Evolutionary conservation across 2,888 invertebrate species (phyloP).

Genomic region (Fabriciana adippe): DNA sequence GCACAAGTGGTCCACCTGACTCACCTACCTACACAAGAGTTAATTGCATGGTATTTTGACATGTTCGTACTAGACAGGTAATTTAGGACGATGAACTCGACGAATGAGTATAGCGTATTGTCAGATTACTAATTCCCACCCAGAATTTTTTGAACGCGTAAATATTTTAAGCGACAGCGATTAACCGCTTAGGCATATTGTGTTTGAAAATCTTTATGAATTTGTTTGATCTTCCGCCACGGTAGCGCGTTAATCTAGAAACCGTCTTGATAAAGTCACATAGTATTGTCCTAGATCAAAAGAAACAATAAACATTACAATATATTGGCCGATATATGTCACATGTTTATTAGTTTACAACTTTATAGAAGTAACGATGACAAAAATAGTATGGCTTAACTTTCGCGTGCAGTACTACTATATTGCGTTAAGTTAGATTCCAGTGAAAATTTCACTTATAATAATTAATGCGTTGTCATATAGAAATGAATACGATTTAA

Average conservation of each 20-base stretch:
- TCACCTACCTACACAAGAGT: constrained; percentile 57
- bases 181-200: constrained; percentile 53
- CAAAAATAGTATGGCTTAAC: constrained; percentile 56
- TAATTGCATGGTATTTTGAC: constrained; percentile 69
- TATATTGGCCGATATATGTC: constrained; percentile 68
- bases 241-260: constrained; percentile 61
- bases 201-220: constrained; percentile 55
- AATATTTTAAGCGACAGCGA: constrained; percentile 52
- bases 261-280: constrained; percentile 62
- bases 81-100: constrained; percentile 57
- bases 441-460: constrained; percentile 20
- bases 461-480: constrained; percentile 37
- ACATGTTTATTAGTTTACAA: constrained; percentile 66
- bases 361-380: constrained; percentile 66
- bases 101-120: constrained; percentile 34
- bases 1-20: constrained; percentile 40
- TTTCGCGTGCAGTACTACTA: constrained; percentile 7
- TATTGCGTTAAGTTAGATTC: constrained; percentile 5
- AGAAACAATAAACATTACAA: constrained; percentile 68
- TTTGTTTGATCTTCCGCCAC: constrained; percentile 66
- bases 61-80: constrained; percentile 57
- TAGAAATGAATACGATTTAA: constrained; percentile 33
- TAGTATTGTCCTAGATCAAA: constrained; percentile 71
- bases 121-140: constrained; percentile 39
- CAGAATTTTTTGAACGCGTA: constrained; percentile 41